Evolutionary conservation across 2,888 invertebrate species (phyloP), one percentile per base, ranked within the genome.

Genomic region (Cordilura impudica): DNA sequence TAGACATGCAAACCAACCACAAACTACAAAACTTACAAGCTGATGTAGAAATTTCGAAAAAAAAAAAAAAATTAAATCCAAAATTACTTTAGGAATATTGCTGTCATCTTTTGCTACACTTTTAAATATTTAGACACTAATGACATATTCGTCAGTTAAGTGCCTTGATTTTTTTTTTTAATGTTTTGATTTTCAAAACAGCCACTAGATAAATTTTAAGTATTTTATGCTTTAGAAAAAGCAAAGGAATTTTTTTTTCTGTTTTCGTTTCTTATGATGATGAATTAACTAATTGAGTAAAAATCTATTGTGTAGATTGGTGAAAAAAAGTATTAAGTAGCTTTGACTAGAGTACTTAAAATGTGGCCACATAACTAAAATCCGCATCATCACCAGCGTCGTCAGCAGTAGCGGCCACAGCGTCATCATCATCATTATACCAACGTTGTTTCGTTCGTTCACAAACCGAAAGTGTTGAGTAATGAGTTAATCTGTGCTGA

Each of bases 401-500:
- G 35, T 21, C 19, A 12, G 7, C 43, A 60, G 12, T 39, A 63
- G 35, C 51, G 29, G n/a, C 58, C 29, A 29, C 23, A 43, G 19
- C 49, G 47, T 18, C 23, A 54, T 45, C 49, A 66, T 67, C 61
- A 54, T 58, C 51, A 39, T 51, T 12, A 19, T 29, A n/a, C n/a
- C 21, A 14, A n/a, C n/a, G n/a, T n/a, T n/a, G n/a, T n/a, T n/a
- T n/a, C n/a, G n/a, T n/a, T 43, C 8, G 35, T 53, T 56, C 23
- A 8, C 12, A 35, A 16, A 53, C 43, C 67, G 45, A 83, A 83
- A 86, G 87, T 86, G 87, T 86, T 88, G 87, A 87, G 86, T 86
- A 87, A 87, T 87, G 87, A 87, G 87, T 87, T 88, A 87, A 87
- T 88, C 87, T 87, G 82, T 76, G 83, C 86, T 88, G 87, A 87